Evolutionary conservation across 2,797 vertebrate species (phyloP).

Genomic region (Acanthurus leucopareius): DNA sequence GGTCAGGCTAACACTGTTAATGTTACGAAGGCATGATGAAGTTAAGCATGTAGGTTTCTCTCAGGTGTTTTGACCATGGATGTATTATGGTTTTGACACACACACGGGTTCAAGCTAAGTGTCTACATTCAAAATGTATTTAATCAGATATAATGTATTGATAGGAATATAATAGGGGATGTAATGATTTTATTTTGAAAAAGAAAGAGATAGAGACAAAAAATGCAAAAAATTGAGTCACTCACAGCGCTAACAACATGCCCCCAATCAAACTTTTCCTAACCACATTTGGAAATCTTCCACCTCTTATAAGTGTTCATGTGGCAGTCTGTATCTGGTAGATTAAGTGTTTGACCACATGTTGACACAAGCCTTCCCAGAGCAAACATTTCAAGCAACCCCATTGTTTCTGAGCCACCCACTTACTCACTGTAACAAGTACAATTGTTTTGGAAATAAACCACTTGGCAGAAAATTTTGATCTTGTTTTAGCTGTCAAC

Average conservation of each 20-base stretch:
- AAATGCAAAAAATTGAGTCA: too few species aligned
- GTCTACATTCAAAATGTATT: too few species aligned
- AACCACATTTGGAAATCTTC: not conserved
- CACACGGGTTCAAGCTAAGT: too few species aligned
- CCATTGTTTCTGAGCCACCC: slow-evolving; percentile 5
- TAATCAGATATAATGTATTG: too few species aligned
- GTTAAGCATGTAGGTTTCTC: not conserved
- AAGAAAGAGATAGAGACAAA: too few species aligned
- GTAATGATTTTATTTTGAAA: too few species aligned
- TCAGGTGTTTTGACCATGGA: not conserved
- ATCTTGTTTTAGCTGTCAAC: not conserved
- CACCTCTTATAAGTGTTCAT: not conserved
- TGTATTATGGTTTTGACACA: too few species aligned
- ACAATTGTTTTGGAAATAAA: not conserved
- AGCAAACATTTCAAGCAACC: not conserved
- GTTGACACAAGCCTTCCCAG: not conserved
- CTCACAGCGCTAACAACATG: too few species aligned
- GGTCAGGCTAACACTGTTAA: slow-evolving; percentile 21
- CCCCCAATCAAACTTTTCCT: too few species aligned
- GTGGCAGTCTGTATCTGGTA: not conserved
- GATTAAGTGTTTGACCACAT: not conserved
- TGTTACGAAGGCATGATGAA: not conserved
- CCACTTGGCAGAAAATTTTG: not conserved
- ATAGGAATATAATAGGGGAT: too few species aligned
- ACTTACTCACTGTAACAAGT: slow-evolving; percentile 1